A percentile compares a stretch with the other conserved stretches of the same genome.
Evolutionary conservation across 1,140 invertebrate species (phyloP).

Genomic region (Apis cerana): DNA sequence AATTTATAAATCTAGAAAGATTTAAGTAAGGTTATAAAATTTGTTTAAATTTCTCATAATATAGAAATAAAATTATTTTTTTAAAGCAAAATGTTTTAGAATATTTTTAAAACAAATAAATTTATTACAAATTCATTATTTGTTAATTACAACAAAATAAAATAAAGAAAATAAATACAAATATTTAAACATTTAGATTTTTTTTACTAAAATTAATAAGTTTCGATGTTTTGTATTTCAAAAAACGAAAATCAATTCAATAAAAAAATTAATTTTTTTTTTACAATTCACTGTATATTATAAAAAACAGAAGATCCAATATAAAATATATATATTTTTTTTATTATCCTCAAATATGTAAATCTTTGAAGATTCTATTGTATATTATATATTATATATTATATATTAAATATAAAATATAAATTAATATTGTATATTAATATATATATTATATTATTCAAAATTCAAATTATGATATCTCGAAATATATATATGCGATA

Average conservation of each 20-base stretch:
- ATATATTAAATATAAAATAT: background rate
- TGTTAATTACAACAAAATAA: background rate
- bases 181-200: background rate
- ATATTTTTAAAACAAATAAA: background rate
- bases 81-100: background rate
- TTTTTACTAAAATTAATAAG: conserved; percentile 2
- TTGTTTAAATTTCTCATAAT: background rate
- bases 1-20: background rate
- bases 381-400: background rate
- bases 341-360: background rate
- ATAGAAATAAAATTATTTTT: background rate
- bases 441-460: background rate
- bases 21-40: background rate
- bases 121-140: background rate
- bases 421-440: background rate
- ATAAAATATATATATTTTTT: background rate
- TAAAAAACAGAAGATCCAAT: background rate
- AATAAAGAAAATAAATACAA: background rate
- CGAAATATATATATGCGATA: background rate
- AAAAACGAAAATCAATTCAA: background rate
- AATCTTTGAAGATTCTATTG: background rate
- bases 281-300: background rate
- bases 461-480: too few relatives aligned
- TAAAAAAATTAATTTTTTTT: background rate
- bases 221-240: conserved; percentile 1